These are phyloP conservation scores for Cettia cetti DNA, from an alignment of 2,113 vertebrate species.

Conservation along the genomic window DNA sequence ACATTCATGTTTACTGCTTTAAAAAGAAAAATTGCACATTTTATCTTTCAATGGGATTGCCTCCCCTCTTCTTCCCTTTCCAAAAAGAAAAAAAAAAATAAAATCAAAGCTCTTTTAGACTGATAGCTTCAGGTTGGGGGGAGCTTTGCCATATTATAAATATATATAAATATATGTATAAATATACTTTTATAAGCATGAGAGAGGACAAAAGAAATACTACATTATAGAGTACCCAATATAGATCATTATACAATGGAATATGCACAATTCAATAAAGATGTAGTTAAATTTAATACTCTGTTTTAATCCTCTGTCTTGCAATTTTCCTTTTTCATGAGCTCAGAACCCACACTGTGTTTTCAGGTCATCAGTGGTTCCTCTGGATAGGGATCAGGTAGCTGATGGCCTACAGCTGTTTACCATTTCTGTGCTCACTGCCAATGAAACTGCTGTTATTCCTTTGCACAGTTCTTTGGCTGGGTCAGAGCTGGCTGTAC, in stretches of 20 bases:
- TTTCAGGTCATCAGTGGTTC: background rate
- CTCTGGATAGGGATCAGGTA: background rate
- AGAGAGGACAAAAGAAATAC: slow-evolving; percentile 62
- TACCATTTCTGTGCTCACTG: background rate
- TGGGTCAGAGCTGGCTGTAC: background rate
- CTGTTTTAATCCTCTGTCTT: slow-evolving; percentile 57
- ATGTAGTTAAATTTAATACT: slow-evolving; percentile 69
- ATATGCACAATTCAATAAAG: slow-evolving; percentile 77
- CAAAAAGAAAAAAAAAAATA: background rate
- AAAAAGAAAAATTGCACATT: slow-evolving; percentile 75
- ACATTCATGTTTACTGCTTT: slow-evolving; percentile 75
- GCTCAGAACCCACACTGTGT: slow-evolving; percentile 11
- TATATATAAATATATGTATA: slow-evolving; percentile 75
- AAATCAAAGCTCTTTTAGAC: slow-evolving; percentile 64
- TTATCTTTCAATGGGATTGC: slow-evolving; percentile 69
- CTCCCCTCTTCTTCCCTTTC: slow-evolving; percentile 54
- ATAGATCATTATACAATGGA: slow-evolving; percentile 71
- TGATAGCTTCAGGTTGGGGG: slow-evolving; percentile 54
- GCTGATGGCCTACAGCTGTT: background rate
- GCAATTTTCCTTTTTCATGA: slow-evolving; percentile 20
- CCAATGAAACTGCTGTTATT: background rate
- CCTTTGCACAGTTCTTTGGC: background rate
- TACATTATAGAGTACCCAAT: slow-evolving; percentile 62
- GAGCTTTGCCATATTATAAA: slow-evolving; percentile 73
- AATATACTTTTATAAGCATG: slow-evolving; percentile 82